Percentiles rank a stretch among this genome's conserved stretches.
phyloP scores from a whole-genome alignment of 2,113 vertebrate genomes.

The Bucco capensis region DNA sequence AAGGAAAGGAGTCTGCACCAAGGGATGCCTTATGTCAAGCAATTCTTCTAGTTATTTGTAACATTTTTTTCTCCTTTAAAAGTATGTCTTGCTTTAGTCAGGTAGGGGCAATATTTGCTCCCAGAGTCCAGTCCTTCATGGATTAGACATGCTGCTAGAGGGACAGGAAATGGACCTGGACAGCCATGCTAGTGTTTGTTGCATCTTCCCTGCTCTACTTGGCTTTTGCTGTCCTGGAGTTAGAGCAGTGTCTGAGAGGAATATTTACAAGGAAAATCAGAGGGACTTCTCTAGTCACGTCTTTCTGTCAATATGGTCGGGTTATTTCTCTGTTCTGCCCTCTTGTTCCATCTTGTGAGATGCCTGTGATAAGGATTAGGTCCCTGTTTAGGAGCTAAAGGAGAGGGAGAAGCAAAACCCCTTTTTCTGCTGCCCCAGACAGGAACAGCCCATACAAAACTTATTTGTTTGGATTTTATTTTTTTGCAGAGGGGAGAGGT shows the following conservation, averaged over 20 bases:
- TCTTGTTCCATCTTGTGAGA: neutral
- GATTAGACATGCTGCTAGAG: neutral
- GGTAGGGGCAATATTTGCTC: neutral
- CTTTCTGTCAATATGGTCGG: neutral
- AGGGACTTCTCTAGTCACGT: neutral
- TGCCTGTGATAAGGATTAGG: neutral
- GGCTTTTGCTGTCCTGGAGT: neutral
- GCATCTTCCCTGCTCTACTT: neutral
- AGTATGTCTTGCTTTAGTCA: neutral
- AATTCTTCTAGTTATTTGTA: neutral
- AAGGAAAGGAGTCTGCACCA: neutral
- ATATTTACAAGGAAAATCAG: neutral
- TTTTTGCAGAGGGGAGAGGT: neutral
- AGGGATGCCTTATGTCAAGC: neutral
- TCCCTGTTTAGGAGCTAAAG: neutral
- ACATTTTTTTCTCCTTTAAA: neutral
- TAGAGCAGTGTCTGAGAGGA: neutral
- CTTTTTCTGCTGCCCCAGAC: neutral
- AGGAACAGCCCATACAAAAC: neutral
- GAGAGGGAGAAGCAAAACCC: neutral
- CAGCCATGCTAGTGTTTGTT: accelerated
- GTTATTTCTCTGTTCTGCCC: neutral
- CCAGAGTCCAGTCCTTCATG: neutral
- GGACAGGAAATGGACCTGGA: neutral
- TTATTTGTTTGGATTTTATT: neutral